Base-by-base conservation (phyloP, 1,140 invertebrate genomes). In the Scaptomyza hsui region DNA sequence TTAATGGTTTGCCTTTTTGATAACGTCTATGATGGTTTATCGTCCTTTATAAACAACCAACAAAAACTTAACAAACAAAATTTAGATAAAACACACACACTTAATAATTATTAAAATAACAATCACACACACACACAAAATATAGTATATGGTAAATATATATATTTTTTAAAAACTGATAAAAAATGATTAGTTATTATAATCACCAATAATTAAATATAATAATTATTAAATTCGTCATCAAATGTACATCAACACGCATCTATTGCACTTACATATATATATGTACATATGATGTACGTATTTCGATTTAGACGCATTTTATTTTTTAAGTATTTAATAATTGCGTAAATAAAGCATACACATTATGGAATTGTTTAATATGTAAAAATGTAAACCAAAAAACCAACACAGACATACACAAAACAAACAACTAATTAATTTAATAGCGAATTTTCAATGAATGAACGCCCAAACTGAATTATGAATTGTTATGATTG, bases 291-390 rank as follows among this genome's bases (percentile, higher is more conserved):
- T 49, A 49, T 13, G 41, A 49, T 24, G 53, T 62, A 68, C 37
- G 35, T 39, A 85, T 77, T 82, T 86, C 73, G 45, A 78, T 80
- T 80, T 78, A 78, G 73, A 86, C 77, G 81, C 81, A 86, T 86
- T 86, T 86, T 86, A 86, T 86, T 86, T 86, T 80, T 26, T 86
- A 86, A 86, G 77, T 78, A 78, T 86, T 86, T 80, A 80, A 86
- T 68, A 78, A 64, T 69, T 68, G 63, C 76, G 68, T 55, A 82
- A 62, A 64, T 64, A 49, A 62, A 61, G 13, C 52, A 61, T 55
- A 75, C 39, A 49, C 59, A 78, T 52, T 70, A 48, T 45, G 63
- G 75, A 85, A 79, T 85, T 79, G 80, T 83, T 83, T 78, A 72
- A 70, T 55, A 75, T 61, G 60, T 75, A 81, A 72, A 57, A 59